A percentile compares a stretch with the other conserved stretches of the same genome.
Evolutionary conservation across 1,140 invertebrate species (phyloP).

Genomic region (Leptopilina clavipes): DNA sequence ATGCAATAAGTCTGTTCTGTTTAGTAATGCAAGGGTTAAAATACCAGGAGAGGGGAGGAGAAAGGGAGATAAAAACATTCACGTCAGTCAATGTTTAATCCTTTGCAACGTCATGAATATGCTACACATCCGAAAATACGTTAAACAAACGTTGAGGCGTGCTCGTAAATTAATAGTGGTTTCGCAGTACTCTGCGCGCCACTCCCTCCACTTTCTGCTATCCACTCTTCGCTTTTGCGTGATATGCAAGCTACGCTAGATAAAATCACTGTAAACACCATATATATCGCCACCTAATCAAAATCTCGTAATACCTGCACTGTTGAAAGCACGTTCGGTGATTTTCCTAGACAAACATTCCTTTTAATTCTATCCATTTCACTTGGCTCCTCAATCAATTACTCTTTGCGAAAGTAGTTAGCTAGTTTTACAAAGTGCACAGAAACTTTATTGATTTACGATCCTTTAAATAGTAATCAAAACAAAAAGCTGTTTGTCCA

Average conservation of each 20-base stretch:
- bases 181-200: conserved; percentile 45
- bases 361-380: conserved; percentile 26
- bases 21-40: too few relatives aligned
- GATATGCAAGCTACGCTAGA: conserved; percentile 55
- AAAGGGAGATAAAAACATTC: neutral
- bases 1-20: too few relatives aligned
- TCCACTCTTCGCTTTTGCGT: conserved; percentile 50
- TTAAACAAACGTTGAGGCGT: conserved; percentile 60
- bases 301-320: conserved; percentile 50
- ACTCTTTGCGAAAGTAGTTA: conserved; percentile 2
- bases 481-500: too few relatives aligned
- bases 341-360: conserved; percentile 14
- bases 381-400: conserved; percentile 2
- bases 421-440: neutral
- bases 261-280: conserved; percentile 56
- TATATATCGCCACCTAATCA: conserved; percentile 54
- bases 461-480: too few relatives aligned
- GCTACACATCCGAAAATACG: conserved; percentile 58
- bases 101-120: conserved; percentile 60
- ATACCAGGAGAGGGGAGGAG: neutral
- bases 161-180: conserved; percentile 61
- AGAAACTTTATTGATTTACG: conserved; percentile 1
- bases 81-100: conserved; percentile 40
- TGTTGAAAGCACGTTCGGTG: conserved; percentile 37
- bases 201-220: too few relatives aligned